Base-by-base conservation (phyloP, 2,888 invertebrate genomes). In the Eurytoma californica region DNA sequence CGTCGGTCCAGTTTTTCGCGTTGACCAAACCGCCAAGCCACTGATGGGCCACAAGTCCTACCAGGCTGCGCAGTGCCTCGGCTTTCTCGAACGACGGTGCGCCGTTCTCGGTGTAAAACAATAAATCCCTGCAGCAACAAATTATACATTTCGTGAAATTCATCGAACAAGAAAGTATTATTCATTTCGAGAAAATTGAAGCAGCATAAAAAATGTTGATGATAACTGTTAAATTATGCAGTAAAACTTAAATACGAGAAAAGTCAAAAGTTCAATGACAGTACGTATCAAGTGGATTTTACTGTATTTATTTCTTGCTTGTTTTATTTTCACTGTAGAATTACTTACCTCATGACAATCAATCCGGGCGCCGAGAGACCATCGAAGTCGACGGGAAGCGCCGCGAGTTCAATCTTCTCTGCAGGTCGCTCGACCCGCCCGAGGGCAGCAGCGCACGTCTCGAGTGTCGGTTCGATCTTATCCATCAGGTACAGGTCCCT, bases 11-110 rank as follows among this genome's bases (percentile, higher is more conserved):
- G 84, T 88, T 88, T 28, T 85, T 84, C 67, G 84, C 85, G 69
- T 86, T 87, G 60, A 88, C 86, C n/a, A 87, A 81, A n/a, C 90
- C 90, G 12, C 91, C 91, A 63, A 91, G 88, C 91, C 91, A 91
- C 84, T 92, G 92, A 84, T 92, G 91, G 3, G 92, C 87, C 24
- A 88, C 81, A 14, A 87, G 81, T 47, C 79, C 82, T 51, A 88
- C 82, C 55, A 88, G 76, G 18, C 83, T 84, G 69, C 82, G 84
- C 53, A 87, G 61, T 16, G 88, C 85, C 16, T 78, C 18, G n/a
- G 80, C 80, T 77, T 82, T 86, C 7, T 77, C 82, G n/a, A 85
- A 77, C 24, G 80, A 53, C 1, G 88, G 80, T n/a, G 87, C 85
- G 24, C 77, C 65, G 0, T 83, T 66, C 16, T 75, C 80, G 3